Conservation (phyloP, 1,140 invertebrate genomes). For the Apis florea region DNA sequence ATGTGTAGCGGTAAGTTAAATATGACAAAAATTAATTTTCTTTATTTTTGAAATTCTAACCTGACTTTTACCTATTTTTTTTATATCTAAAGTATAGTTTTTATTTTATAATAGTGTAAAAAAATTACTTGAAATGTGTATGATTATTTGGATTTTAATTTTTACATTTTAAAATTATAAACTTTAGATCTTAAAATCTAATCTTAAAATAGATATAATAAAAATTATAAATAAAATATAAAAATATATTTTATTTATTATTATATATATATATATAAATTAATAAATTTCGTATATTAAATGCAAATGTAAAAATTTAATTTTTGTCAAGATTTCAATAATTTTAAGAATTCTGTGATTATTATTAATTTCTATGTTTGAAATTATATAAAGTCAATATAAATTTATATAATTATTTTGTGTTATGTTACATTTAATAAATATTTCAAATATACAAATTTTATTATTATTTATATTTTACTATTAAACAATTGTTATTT, state of each 20-base stretch:
- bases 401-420: neutral
- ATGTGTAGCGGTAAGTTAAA: conserved; percentile 54
- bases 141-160: neutral
- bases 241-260: no score
- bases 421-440: neutral
- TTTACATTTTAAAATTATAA: neutral
- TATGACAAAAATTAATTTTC: neutral
- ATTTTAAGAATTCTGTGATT: neutral
- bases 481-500: neutral
- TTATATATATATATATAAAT: no score
- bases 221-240: no score
- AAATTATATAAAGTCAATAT: neutral
- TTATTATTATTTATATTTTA: neutral
- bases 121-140: neutral
- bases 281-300: neutral
- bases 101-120: neutral
- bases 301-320: neutral
- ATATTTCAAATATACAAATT: neutral
- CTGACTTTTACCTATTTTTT: neutral
- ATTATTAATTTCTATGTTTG: neutral
- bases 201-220: neutral
- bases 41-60: neutral
- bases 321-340: no score
- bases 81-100: neutral
- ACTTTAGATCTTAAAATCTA: neutral